These are phyloP conservation scores for Eristalis pertinax DNA, from an alignment of 2,888 invertebrate species.

Conservation along the genomic window DNA sequence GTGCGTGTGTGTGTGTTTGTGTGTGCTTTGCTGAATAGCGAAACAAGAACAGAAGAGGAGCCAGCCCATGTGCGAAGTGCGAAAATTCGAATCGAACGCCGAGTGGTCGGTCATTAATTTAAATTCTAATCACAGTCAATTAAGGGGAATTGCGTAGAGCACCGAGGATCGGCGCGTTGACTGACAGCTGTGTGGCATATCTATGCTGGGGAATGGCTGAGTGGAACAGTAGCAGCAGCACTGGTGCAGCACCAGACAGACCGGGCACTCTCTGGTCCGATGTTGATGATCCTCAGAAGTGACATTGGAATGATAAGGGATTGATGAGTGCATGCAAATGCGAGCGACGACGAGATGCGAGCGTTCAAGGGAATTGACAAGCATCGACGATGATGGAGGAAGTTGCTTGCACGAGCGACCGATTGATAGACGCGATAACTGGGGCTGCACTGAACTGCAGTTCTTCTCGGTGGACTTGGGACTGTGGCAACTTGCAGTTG, in stretches of 20 bases:
- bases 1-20: not conserved
- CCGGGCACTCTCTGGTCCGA: not conserved
- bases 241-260: not conserved
- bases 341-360: not conserved
- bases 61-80: not conserved
- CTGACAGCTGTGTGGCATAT: not conserved
- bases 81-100: not conserved
- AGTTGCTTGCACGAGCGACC: not conserved
- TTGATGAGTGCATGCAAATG: not conserved
- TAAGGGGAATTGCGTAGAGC: constrained; percentile 31
- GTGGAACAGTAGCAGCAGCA: not conserved
- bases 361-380: not conserved
- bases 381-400: not conserved
- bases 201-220: not conserved
- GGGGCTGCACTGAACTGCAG: not conserved
- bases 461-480: not conserved
- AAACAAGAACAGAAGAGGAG: not conserved
- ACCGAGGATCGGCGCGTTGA: not conserved
- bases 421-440: not conserved
- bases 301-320: not conserved
- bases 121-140: constrained; percentile 47
- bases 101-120: constrained; percentile 28
- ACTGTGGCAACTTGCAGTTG: not conserved
- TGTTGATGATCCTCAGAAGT: not conserved
- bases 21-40: not conserved